Evolutionary conservation across 2,888 invertebrate genomes (phyloP).

Genomic region (Nemapogon koenigi): DNA sequence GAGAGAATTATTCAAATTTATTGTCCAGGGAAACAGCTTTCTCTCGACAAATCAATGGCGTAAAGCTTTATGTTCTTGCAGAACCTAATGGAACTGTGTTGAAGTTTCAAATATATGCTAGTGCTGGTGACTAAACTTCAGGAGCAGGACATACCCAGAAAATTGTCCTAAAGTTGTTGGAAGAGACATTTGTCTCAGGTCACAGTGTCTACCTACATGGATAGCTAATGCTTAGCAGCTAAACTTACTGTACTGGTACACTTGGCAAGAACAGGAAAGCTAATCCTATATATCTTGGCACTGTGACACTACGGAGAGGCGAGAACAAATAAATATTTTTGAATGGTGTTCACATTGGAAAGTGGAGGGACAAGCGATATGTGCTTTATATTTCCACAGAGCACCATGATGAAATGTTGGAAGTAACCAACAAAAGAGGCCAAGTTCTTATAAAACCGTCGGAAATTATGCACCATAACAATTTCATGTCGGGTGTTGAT

Average conservation of each 20-base stretch:
- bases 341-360: slow-evolving; percentile 20
- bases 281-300: slow-evolving; percentile 19
- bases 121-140: slow-evolving; percentile 17
- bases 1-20: slow-evolving; percentile 23
- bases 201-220: slow-evolving; percentile 27
- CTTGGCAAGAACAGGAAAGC: slow-evolving; percentile 22
- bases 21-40: slow-evolving; percentile 23
- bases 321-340: slow-evolving; percentile 19
- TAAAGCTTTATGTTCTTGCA: slow-evolving; percentile 23
- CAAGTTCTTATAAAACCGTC: neutral
- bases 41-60: slow-evolving; percentile 22
- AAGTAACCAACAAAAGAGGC: slow-evolving; percentile 15
- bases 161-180: slow-evolving; percentile 24
- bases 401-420: slow-evolving; percentile 16
- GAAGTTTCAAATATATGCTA: slow-evolving; percentile 19
- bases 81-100: slow-evolving; percentile 25
- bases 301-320: slow-evolving; percentile 17
- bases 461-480: slow-evolving; percentile 16
- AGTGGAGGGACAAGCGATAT: slow-evolving; percentile 18
- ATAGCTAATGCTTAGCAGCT: slow-evolving; percentile 25
- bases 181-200: slow-evolving; percentile 22
- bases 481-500: slow-evolving; percentile 18
- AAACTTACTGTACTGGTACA: slow-evolving; percentile 33
- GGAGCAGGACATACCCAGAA: slow-evolving; percentile 20
- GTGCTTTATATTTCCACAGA: slow-evolving; percentile 17